A percentile compares a stretch with the other conserved stretches of the same genome.
Evolutionary conservation across 1,140 invertebrate genomes (phyloP).

Genomic region (Bombus impatiens): DNA sequence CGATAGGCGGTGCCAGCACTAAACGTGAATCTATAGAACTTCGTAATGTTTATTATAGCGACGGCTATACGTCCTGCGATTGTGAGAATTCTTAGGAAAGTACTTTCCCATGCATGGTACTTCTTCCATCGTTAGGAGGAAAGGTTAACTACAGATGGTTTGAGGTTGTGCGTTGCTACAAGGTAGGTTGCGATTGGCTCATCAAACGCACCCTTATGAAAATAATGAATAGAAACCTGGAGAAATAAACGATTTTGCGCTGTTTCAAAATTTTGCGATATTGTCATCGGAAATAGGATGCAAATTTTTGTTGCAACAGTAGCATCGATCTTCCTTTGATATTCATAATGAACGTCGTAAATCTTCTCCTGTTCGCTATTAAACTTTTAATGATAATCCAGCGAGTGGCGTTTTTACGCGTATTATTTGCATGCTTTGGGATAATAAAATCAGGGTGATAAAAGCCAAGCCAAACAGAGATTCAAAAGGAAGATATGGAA

Average conservation of each 20-base stretch:
- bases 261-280: too few relatives aligned
- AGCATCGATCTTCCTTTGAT: too few relatives aligned
- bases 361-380: too few relatives aligned
- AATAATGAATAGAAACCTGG: background rate
- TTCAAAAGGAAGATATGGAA: background rate
- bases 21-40: background rate
- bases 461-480: background rate
- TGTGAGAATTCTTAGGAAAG: constrained; percentile 73
- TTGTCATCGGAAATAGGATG: too few relatives aligned
- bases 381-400: too few relatives aligned
- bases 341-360: too few relatives aligned
- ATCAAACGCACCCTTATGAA: constrained; percentile 34
- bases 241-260: too few relatives aligned
- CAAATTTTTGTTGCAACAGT: too few relatives aligned
- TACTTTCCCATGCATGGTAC: constrained; percentile 69
- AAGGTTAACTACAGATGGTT: constrained; percentile 66
- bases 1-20: background rate
- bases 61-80: constrained; percentile 45
- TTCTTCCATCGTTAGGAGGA: constrained; percentile 41
- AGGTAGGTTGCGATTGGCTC: constrained; percentile 3
- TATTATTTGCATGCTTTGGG: too few relatives aligned
- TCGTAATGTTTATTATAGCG: constrained; percentile 35
- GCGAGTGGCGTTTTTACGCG: too few relatives aligned
- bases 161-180: constrained; percentile 7
- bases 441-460: too few relatives aligned